A percentile compares a stretch with the other conserved stretches of the same genome.
These are phyloP conservation scores for Mionectes olivaceus DNA, from an alignment of 2,797 vertebrate species.

Conservation along the genomic window DNA sequence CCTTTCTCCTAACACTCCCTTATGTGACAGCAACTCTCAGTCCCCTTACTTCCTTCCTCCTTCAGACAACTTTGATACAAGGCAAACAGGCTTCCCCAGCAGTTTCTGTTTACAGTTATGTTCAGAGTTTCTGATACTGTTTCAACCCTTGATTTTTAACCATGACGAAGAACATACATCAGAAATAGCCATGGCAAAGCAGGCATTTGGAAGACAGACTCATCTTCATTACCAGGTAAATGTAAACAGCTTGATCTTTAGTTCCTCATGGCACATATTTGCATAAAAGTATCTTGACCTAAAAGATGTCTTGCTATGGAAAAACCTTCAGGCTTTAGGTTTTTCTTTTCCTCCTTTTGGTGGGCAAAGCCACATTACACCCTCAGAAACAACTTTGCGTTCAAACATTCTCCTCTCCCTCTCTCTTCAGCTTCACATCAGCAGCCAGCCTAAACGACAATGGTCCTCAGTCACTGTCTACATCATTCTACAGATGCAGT, in stretches of 20 bases:
- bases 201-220: not conserved
- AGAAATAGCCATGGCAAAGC: not conserved
- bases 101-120: not conserved
- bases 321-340: not conserved
- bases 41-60: not conserved
- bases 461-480: not conserved
- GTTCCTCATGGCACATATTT: not conserved
- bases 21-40: not conserved
- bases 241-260: not conserved
- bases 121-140: not conserved
- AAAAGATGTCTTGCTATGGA: not conserved
- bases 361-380: not conserved
- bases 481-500: not conserved
- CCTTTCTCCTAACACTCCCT: not conserved
- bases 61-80: not conserved
- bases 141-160: not conserved
- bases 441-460: not conserved
- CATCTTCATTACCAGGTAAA: not conserved
- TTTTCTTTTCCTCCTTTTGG: not conserved
- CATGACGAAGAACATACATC: not conserved
- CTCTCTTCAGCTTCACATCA: not conserved
- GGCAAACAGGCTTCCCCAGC: not conserved
- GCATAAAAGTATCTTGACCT: not conserved
- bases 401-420: not conserved
- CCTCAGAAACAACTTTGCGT: not conserved